Evolutionary conservation across 2,888 invertebrate genomes (phyloP).

Genomic region (Leistus spinibarbis): DNA sequence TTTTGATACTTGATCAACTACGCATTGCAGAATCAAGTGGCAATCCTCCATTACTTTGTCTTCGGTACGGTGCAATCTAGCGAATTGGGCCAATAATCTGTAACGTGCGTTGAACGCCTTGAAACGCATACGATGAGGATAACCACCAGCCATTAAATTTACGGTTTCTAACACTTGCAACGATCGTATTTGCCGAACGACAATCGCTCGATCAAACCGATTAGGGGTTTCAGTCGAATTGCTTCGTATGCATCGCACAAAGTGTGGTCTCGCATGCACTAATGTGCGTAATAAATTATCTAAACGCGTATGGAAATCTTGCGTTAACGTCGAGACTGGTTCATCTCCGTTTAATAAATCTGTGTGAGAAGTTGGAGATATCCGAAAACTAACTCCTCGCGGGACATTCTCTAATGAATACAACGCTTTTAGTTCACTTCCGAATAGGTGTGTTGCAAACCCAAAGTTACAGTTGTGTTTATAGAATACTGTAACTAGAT

Average conservation of each 20-base stretch:
- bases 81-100: constrained; percentile 82
- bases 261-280: constrained; percentile 92
- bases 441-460: constrained; percentile 96
- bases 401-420: constrained; percentile 77
- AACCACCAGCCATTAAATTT: constrained; percentile 93
- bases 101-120: constrained; percentile 90
- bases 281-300: constrained; percentile 90
- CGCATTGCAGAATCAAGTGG: constrained; percentile 74
- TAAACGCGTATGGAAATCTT: constrained; percentile 93
- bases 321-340: constrained; percentile 86
- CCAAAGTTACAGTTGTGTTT: constrained; percentile 93
- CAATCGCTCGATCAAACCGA: constrained; percentile 81
- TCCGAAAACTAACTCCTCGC: constrained; percentile 81
- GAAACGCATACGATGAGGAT: constrained; percentile 93
- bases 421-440: constrained; percentile 85
- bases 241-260: constrained; percentile 90
- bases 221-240: constrained; percentile 83
- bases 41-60: constrained; percentile 81
- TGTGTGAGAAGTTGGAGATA: constrained; percentile 87
- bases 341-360: constrained; percentile 83
- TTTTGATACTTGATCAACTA: constrained; percentile 64
- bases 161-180: constrained; percentile 90
- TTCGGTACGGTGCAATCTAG: constrained; percentile 67
- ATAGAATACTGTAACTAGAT: constrained; percentile 90
- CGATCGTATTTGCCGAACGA: constrained; percentile 87